Evolutionary conservation across 2,888 invertebrate species (phyloP), one percentile per base, ranked within the genome.

Genomic region (Cetonia aurata): DNA sequence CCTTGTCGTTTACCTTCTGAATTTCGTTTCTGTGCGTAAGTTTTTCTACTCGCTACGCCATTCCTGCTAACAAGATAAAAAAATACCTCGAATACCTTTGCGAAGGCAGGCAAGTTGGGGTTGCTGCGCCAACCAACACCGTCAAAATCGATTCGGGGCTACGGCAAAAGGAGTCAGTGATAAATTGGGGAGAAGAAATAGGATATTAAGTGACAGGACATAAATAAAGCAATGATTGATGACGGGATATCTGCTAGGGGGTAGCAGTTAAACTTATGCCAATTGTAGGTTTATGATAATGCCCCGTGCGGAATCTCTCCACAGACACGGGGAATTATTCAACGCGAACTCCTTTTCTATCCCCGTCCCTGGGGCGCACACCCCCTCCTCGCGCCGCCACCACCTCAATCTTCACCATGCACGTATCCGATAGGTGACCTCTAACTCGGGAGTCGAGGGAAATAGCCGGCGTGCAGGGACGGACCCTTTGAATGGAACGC

Each of bases 201-300:
- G 75, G 69, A 73, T 68, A 76, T 72, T 59, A 75, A 76, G 72
- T 75, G 73, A 73, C 73, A 72, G 73, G 66, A 73, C 71, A 76
- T 73, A 76, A 75, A 76, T 76, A 76, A 75, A 70, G 71, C 70
- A 72, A 76, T 76, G 75, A 75, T 75, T 73, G 75, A 75, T 75
- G 74, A 67, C 65, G 71, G 69, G 59, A 70, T 70, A 59, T 67
- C 71, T 67, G 67, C 46, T 44, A 25, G 71, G 71, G 71, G 52
- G 37, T 37, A 71, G 57, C 59, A 67, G 66, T 71, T 71, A 71
- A 71, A 71, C 57, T 56, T 59, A 57, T 52, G 71, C 59, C 71
- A 67, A 71, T 71, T 71, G 71, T 57, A 67, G 56, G 71, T 66
- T 71, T 71, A 71, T 71, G 71, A 67, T 57, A 67, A 71, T 65